These are phyloP conservation scores for Drosophila demipolita DNA, from an alignment of 2,888 invertebrate genomes.

Conservation along the genomic window DNA sequence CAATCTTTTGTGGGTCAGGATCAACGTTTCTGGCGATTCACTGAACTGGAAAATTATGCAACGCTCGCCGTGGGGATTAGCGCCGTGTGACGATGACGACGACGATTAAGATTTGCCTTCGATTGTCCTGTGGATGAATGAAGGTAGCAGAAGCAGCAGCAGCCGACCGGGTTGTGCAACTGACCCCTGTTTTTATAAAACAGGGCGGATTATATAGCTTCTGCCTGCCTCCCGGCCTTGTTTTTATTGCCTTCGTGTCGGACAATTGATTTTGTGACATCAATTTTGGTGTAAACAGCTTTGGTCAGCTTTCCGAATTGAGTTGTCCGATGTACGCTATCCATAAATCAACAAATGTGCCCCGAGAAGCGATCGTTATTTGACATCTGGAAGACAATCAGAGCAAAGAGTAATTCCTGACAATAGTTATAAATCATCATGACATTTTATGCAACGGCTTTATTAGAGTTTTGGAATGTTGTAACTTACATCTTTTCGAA, in stretches of 20 bases:
- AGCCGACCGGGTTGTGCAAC: neutral
- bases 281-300: slow-evolving; percentile 72
- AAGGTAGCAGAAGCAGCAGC: neutral
- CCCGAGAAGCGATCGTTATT: neutral
- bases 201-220: slow-evolving; percentile 3
- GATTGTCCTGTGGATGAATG: slow-evolving; percentile 24
- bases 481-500: neutral
- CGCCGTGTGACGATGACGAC: slow-evolving; percentile 13
- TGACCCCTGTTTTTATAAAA: slow-evolving; percentile 42
- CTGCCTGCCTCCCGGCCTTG: slow-evolving; percentile 27
- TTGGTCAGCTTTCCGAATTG: slow-evolving; percentile 55
- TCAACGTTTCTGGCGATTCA: slow-evolving; percentile 40
- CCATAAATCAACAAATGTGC: slow-evolving; percentile 36
- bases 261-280: slow-evolving; percentile 77
- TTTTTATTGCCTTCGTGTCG: slow-evolving; percentile 72
- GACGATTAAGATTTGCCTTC: slow-evolving; percentile 26
- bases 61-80: slow-evolving; percentile 47
- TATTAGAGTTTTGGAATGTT: neutral
- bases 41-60: slow-evolving; percentile 74
- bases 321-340: slow-evolving; percentile 27
- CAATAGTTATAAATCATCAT: slow-evolving; percentile 1
- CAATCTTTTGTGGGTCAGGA: slow-evolving; percentile 45
- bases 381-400: neutral
- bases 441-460: neutral
- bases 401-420: neutral